These are phyloP conservation scores for Pomatostomus ruficeps DNA, from an alignment of 2,113 vertebrate species.

Conservation along the genomic window DNA sequence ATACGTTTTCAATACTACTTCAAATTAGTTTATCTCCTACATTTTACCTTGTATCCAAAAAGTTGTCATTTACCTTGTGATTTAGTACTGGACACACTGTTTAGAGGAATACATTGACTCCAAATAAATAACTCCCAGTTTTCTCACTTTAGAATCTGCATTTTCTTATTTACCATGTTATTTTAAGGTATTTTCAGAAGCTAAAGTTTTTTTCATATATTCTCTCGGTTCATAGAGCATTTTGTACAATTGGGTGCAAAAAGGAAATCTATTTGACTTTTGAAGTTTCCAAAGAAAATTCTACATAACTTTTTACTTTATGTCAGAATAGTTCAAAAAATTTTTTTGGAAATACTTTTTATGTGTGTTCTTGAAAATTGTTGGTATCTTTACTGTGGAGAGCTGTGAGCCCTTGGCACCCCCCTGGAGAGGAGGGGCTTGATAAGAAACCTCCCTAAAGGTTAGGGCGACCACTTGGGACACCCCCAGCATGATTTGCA, in stretches of 20 bases:
- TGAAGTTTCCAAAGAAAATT: neutral
- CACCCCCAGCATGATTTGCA: too few species aligned
- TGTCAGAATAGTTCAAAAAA: neutral
- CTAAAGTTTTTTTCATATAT: neutral
- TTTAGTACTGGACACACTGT: neutral
- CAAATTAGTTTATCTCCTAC: neutral
- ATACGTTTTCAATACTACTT: neutral
- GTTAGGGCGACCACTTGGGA: too few species aligned
- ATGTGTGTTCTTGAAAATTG: neutral
- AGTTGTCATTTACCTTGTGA: neutral
- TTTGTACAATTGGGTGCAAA: neutral
- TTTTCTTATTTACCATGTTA: neutral
- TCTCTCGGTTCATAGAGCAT: neutral
- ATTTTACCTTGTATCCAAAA: neutral
- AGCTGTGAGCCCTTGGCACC: too few species aligned
- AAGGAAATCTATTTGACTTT: neutral
- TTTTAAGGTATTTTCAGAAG: neutral
- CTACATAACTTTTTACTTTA: neutral
- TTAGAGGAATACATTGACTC: neutral
- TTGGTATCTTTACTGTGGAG: neutral
- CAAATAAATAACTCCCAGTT: neutral
- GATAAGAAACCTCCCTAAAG: too few species aligned
- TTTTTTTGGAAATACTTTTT: neutral
- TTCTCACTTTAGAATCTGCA: neutral
- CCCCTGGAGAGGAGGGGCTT: too few species aligned